A percentile compares a stretch with the other conserved stretches of the same genome.
Conservation (phyloP, 2,888 invertebrate genomes). For the Suillia variegata region DNA sequence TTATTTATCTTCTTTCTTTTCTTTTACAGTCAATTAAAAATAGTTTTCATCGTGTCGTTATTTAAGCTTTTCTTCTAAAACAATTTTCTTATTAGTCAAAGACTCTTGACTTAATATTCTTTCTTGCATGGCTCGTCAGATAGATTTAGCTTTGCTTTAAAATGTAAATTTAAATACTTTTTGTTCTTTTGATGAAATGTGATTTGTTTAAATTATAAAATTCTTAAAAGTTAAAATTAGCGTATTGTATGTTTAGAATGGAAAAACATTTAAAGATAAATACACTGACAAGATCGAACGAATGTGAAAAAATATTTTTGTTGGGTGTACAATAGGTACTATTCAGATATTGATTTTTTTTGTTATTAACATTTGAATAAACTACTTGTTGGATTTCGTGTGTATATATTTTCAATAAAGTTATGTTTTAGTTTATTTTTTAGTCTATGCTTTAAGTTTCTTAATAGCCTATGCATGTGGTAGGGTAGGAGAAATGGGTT, state of each 20-base stretch:
- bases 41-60: no score
- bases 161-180: background rate
- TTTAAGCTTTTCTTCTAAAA: no score
- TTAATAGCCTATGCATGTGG: background rate
- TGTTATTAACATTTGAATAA: background rate
- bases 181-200: background rate
- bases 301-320: constrained; percentile 11
- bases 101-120: no score
- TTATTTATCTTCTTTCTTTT: no score
- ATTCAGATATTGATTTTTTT: background rate
- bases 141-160: background rate
- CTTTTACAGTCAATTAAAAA: no score
- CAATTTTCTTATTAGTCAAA: no score
- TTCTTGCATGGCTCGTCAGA: no score
- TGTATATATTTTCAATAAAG: background rate
- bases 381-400: constrained; percentile 18
- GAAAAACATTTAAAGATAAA: constrained; percentile 21
- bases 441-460: background rate
- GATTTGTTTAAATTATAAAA: constrained; percentile 8
- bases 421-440: background rate
- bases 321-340: constrained; percentile 4
- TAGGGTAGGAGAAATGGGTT: background rate
- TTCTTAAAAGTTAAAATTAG: constrained; percentile 24
- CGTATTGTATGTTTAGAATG: constrained; percentile 18
- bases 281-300: constrained; percentile 22